Evolutionary conservation across 2,888 invertebrate genomes (phyloP), one percentile per base, ranked within the genome.

Genomic region (Andrena hattorfiana): DNA sequence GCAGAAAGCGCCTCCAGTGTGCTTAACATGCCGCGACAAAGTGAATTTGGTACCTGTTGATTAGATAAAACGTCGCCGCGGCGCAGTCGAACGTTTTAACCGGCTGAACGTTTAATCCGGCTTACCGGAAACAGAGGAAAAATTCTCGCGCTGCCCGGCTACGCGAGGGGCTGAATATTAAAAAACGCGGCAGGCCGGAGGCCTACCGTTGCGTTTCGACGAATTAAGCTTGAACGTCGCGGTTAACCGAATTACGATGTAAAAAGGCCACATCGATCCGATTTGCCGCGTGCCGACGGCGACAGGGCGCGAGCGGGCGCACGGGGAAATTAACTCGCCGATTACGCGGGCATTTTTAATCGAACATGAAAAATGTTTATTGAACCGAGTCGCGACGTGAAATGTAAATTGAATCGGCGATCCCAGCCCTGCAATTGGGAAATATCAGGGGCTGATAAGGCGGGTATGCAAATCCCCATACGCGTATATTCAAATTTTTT

Each of bases 11-110:
- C 60, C 73, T 70, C 71, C 77, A 26, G 54, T 63, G 30, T 83
- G 75, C 74, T 80, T 71, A 76, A 76, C 71, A 75, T 84, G 71
- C 77, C 71, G 51, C 63, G 74, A 66, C 56, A 79, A 85, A 84
- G 82, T 80, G 85, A 85, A 85, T 83, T 86, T 62, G 60, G 76
- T 85, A 86, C 83, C 85, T 83, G 85, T 86, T 86, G 85, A 86
- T 86, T 86, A 85, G 85, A 86, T 85, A 86, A 86, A 86, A 77
- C 85, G 70, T 64, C 70, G 64, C 42, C 30, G 49, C 56, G 26
- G 49, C n/a, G 67, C 74, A 64, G 66, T 69, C 74, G 76, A 80
- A 79, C 80, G 77, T 77, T 83, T 74, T 70, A 80, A 80, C 54
- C 78, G 48, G 51, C 48, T 56, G 77, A 75, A 75, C 72, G 64